These are phyloP conservation scores for Anguilla marmorata DNA, from an alignment of 2,797 vertebrate species.

Conservation along the genomic window DNA sequence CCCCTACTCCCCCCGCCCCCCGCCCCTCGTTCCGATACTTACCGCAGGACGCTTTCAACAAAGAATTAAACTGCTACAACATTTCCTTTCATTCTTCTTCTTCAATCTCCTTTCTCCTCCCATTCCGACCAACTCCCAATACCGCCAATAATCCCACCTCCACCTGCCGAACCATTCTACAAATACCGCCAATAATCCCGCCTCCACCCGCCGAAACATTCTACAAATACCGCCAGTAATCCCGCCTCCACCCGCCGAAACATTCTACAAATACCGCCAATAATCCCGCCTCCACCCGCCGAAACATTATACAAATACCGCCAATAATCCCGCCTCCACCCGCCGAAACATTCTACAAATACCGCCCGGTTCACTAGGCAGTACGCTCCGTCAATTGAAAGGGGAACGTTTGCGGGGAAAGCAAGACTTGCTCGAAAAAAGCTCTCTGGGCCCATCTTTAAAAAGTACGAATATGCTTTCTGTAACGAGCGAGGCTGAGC, in stretches of 20 bases:
- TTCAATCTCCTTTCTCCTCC: too few relatives aligned
- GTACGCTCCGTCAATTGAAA: slow-evolving; percentile 36
- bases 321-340: slow-evolving; percentile 37
- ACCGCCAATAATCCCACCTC: slow-evolving; percentile 25
- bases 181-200: slow-evolving; percentile 29
- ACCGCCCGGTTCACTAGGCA: slow-evolving; percentile 37
- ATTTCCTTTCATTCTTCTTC: not conserved
- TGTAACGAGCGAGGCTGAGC: not conserved
- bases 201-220: slow-evolving; percentile 34
- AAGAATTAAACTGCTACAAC: not conserved
- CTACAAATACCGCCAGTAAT: slow-evolving; percentile 41
- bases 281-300: slow-evolving; percentile 36
- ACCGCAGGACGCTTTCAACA: not conserved
- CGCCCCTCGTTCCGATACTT: not conserved
- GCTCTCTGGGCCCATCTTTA: slow-evolving; percentile 21
- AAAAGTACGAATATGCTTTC: slow-evolving; percentile 24
- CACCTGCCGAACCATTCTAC: slow-evolving; percentile 35
- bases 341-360: slow-evolving; percentile 23
- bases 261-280: slow-evolving; percentile 36
- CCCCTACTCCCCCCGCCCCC: not conserved
- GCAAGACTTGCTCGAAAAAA: slow-evolving; percentile 46
- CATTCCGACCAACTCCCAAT: slow-evolving; percentile 43
- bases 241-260: slow-evolving; percentile 35
- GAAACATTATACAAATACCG: slow-evolving; percentile 27
- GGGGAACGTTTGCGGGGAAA: slow-evolving; percentile 46